Evolutionary conservation across 2,888 invertebrate genomes (phyloP).

Genomic region (Girardia tigrina): DNA sequence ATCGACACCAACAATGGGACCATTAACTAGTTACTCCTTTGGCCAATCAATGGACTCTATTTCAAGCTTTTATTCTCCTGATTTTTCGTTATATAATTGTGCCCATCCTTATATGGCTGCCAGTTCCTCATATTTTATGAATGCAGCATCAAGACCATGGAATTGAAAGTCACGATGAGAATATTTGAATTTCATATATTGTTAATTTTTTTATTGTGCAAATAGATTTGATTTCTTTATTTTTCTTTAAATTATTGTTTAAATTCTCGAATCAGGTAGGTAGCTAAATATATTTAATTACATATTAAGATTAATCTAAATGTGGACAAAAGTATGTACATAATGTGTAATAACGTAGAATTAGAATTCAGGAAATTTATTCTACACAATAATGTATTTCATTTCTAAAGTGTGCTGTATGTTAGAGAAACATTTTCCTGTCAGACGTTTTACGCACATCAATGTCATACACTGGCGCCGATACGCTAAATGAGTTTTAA

Average conservation of each 20-base stretch:
- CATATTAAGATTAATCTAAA: too few species aligned
- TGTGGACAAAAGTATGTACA: too few species aligned
- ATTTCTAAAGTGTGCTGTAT: background rate
- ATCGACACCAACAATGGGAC: background rate
- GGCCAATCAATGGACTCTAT: slow-evolving; percentile 3
- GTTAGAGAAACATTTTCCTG: background rate
- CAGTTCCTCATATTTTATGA: background rate
- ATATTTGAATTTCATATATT: background rate
- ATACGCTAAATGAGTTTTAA: slow-evolving; percentile 7
- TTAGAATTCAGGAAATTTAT: too few species aligned
- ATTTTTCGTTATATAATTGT: slow-evolving; percentile 7
- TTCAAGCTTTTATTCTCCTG: background rate
- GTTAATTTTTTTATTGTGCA: slow-evolving; percentile 21
- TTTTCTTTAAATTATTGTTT: too few species aligned
- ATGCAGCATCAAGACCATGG: background rate
- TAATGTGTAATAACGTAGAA: too few species aligned
- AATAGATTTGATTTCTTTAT: slow-evolving; percentile 16
- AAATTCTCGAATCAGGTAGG: too few species aligned
- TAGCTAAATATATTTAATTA: too few species aligned
- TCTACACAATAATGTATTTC: too few species aligned
- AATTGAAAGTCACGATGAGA: slow-evolving; percentile 8
- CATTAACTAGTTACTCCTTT: background rate
- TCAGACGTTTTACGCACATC: background rate
- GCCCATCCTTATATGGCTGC: background rate
- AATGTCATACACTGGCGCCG: slow-evolving; percentile 17